These are phyloP conservation scores for Hypomesus transpacificus DNA, from an alignment of 2,113 vertebrate species.

Conservation along the genomic window DNA sequence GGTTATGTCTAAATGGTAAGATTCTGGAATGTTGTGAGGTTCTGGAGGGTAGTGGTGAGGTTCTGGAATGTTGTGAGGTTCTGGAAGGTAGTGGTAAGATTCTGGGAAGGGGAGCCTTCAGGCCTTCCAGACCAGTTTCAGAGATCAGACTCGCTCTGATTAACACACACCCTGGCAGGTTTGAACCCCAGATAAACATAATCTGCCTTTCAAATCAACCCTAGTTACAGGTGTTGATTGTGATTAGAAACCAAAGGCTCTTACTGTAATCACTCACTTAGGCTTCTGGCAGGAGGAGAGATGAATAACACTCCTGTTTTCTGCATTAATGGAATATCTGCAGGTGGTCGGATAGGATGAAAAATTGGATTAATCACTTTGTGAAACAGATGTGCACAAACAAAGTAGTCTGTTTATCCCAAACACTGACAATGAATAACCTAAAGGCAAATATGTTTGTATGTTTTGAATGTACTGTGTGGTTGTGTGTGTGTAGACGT, in stretches of 20 bases:
- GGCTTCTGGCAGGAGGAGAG: conserved; percentile 26
- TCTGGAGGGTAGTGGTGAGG: too few species aligned
- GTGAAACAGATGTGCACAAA: conserved; percentile 31
- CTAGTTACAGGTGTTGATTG: conserved; percentile 49
- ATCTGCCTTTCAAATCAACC: conserved; percentile 58
- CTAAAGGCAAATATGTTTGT: neutral
- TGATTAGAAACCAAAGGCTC: conserved; percentile 50
- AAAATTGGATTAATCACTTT: conserved; percentile 23
- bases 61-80: too few species aligned
- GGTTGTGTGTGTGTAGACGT: neutral
- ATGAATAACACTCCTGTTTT: conserved; percentile 32
- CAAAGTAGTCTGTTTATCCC: neutral
- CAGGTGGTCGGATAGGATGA: conserved; percentile 37
- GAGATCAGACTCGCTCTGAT: neutral
- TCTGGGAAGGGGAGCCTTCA: too few species aligned
- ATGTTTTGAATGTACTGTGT: neutral
- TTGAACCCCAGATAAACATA: conserved; percentile 50
- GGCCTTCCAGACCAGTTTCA: neutral
- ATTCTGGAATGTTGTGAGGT: too few species aligned
- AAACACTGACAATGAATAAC: conserved; percentile 14
- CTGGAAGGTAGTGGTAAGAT: too few species aligned
- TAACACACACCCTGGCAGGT: conserved; percentile 30
- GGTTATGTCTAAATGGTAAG: too few species aligned
- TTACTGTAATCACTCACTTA: conserved; percentile 48
- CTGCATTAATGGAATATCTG: conserved; percentile 21